Evolutionary conservation across 2,888 invertebrate species (phyloP).

Genomic region (Dryobota labecula): DNA sequence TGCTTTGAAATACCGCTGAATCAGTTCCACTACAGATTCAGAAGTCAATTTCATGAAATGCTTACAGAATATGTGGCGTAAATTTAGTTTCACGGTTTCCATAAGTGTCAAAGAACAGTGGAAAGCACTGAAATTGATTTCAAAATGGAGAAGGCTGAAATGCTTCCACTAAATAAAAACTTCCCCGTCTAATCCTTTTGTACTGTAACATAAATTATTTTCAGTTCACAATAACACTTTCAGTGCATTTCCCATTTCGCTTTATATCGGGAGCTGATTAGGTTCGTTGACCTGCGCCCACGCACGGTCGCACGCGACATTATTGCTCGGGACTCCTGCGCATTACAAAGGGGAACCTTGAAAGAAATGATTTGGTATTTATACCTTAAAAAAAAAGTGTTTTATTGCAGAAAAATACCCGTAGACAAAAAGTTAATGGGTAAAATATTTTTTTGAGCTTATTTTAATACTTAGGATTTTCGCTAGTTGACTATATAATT

Average conservation of each 20-base stretch:
- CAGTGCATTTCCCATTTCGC: constrained; percentile 33
- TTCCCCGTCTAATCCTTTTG: neutral
- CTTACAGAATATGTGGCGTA: neutral
- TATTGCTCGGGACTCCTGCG: constrained; percentile 36
- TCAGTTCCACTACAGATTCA: neutral
- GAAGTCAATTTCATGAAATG: neutral
- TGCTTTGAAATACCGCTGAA: too few species aligned
- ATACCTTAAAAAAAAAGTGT: too few species aligned
- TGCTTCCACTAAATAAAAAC: constrained; percentile 19
- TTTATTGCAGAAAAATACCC: too few species aligned
- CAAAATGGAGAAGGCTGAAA: constrained; percentile 6
- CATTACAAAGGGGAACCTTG: constrained; percentile 49
- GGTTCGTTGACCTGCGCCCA: constrained; percentile 49
- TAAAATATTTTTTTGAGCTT: too few species aligned
- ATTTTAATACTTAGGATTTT: too few species aligned
- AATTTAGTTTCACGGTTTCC: neutral
- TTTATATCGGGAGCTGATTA: constrained; percentile 30
- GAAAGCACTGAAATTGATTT: neutral
- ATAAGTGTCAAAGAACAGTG: too few species aligned
- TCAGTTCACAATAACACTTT: constrained; percentile 34
- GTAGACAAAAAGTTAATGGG: too few species aligned
- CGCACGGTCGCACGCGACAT: constrained; percentile 40
- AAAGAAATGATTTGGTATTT: constrained; percentile 30
- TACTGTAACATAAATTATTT: constrained; percentile 19
- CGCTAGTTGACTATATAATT: too few species aligned